phyloP scores from a whole-genome alignment of 2,113 vertebrate species.

The Myocastor coypus region DNA sequence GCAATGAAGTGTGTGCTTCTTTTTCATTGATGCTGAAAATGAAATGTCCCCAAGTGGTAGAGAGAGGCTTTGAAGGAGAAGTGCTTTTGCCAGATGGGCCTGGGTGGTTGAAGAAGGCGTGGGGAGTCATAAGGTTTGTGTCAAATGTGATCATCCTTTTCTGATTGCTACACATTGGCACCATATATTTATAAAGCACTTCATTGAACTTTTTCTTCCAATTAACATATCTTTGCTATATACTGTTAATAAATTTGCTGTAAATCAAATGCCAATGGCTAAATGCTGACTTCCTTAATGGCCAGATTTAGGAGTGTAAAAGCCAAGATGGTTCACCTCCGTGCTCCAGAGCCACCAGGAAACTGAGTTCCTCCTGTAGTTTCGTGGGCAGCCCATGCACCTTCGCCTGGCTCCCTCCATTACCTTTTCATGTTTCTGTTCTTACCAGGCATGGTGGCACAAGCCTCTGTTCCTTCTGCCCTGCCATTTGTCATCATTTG shows the following conservation, averaged over 20 bases:
- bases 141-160: slow-evolving; percentile 32
- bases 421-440: background rate
- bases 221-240: background rate
- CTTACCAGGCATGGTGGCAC: background rate
- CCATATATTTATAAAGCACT: slow-evolving; percentile 31
- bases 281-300: slow-evolving; percentile 38
- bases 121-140: slow-evolving; percentile 19
- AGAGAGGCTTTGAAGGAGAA: slow-evolving; percentile 67
- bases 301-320: slow-evolving; percentile 21
- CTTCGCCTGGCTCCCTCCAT: background rate
- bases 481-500: background rate
- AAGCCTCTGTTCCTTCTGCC: background rate
- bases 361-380: slow-evolving; percentile 3
- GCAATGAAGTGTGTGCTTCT: slow-evolving; percentile 70
- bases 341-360: slow-evolving; percentile 36
- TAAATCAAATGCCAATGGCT: background rate
- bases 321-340: slow-evolving; percentile 32
- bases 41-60: slow-evolving; percentile 63
- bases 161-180: background rate
- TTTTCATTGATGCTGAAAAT: slow-evolving; percentile 78
- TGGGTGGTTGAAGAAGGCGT: slow-evolving; percentile 53
- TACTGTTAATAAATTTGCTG: slow-evolving; percentile 14
- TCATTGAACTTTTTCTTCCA: slow-evolving; percentile 36
- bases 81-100: slow-evolving; percentile 68
- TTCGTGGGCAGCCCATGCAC: background rate